A percentile compares a stretch with the other conserved stretches of the same genome.
Evolutionary conservation across 2,888 invertebrate species (phyloP).

Genomic region (Epiblema foenella): DNA sequence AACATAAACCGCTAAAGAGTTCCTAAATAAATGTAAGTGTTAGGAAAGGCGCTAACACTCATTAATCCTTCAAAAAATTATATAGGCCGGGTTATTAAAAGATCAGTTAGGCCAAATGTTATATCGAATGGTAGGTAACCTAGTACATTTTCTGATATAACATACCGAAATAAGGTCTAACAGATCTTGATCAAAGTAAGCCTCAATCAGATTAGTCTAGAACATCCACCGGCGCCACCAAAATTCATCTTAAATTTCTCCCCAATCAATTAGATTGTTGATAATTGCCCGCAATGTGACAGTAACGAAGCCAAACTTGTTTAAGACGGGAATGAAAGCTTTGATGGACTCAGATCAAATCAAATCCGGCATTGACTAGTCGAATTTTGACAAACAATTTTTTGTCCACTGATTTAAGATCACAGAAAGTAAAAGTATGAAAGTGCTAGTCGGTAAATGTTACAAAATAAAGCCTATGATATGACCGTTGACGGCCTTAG

Average conservation of each 20-base stretch:
- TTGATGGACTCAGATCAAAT: conserved; percentile 42
- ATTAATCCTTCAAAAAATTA: too few relatives aligned
- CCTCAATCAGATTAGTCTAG: neutral
- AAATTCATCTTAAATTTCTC: conserved; percentile 18
- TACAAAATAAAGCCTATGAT: neutral
- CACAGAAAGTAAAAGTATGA: conserved; percentile 68
- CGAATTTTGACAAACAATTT: conserved; percentile 61
- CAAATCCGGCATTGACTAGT: conserved; percentile 52
- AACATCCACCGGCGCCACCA: conserved; percentile 14
- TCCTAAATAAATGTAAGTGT: too few relatives aligned
- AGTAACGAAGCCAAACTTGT: conserved; percentile 53
- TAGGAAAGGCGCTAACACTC: too few relatives aligned
- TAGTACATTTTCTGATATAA: too few relatives aligned
- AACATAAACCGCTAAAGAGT: too few relatives aligned
- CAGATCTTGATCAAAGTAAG: too few relatives aligned
- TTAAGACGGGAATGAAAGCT: conserved; percentile 48
- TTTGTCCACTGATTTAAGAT: conserved; percentile 58
- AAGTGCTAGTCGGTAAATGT: conserved; percentile 54
- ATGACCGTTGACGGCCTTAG: neutral
- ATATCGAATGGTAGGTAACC: too few relatives aligned
- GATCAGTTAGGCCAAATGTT: too few relatives aligned
- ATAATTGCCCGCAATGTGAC: conserved; percentile 51
- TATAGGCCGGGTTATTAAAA: too few relatives aligned
- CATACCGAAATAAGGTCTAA: too few relatives aligned
- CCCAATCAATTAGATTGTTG: conserved; percentile 36